These are phyloP conservation scores for Coptodon rendalli DNA, from an alignment of 2,113 vertebrate species.

Conservation along the genomic window DNA sequence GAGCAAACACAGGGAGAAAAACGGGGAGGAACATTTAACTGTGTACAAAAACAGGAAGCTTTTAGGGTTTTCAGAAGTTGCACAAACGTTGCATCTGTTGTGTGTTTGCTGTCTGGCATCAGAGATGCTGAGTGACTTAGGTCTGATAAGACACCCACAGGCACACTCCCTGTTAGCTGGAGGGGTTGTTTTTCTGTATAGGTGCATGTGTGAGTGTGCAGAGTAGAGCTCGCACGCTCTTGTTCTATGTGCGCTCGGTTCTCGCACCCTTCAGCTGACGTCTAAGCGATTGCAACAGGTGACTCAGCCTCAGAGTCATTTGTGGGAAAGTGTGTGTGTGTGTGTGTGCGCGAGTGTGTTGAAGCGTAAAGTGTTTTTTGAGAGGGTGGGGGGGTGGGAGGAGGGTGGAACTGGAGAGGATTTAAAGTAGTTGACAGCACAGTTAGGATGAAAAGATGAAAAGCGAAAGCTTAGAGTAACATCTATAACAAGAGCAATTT, in stretches of 20 bases:
- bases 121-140: not conserved
- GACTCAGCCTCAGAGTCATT: not conserved
- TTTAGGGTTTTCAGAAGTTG: not conserved
- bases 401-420: not conserved
- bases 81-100: not conserved
- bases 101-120: conserved; percentile 1
- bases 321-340: not conserved
- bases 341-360: not conserved
- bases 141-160: not conserved
- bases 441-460: not conserved
- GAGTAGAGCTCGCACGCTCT: not conserved
- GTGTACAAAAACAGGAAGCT: not conserved
- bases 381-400: not conserved
- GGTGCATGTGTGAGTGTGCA: not conserved
- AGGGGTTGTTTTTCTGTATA: not conserved
- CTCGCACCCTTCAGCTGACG: not conserved
- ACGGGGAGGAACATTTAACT: not conserved
- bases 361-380: not conserved
- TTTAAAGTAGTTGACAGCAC: conserved; percentile 7
- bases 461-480: not conserved
- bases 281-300: conserved; percentile 11
- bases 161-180: not conserved
- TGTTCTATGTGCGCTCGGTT: not conserved
- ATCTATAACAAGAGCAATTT: not conserved
- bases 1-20: not conserved